Evolutionary conservation across 92 coral and sea anemone species (phyloP).

Genomic region (Heliopora coerulea): DNA sequence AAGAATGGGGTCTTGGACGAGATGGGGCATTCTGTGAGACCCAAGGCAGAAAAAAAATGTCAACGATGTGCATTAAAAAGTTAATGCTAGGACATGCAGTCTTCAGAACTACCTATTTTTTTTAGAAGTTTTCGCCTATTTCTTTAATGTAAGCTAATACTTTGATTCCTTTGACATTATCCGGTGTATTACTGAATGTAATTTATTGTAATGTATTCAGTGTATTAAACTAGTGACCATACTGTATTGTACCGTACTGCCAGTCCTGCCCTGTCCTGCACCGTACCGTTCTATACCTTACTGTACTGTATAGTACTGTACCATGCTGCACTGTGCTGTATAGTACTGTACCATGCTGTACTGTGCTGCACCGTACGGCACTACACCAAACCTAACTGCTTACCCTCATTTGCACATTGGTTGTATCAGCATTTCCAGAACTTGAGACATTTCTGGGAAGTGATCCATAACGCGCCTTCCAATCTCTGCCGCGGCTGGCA

Average conservation of each 20-base stretch:
- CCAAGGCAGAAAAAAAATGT: too few relatives aligned
- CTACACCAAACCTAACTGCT: neutral
- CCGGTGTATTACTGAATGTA: too few relatives aligned
- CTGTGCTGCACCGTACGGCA: neutral
- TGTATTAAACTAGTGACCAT: too few relatives aligned
- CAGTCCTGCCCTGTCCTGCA: too few relatives aligned
- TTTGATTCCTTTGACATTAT: too few relatives aligned
- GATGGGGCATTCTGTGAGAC: slow-evolving; percentile 6
- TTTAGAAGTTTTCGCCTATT: too few relatives aligned
- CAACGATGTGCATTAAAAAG: too few relatives aligned
- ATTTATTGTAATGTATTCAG: too few relatives aligned
- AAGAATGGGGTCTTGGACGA: slow-evolving; percentile 54
- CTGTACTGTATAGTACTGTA: neutral
- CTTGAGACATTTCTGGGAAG: slow-evolving; percentile 27
- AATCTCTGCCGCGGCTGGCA: slow-evolving; percentile 72
- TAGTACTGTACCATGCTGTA: neutral
- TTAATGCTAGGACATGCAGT: too few relatives aligned
- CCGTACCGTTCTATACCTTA: neutral
- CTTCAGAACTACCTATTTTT: too few relatives aligned
- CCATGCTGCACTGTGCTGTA: neutral
- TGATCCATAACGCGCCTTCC: slow-evolving; percentile 53
- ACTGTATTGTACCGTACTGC: too few relatives aligned
- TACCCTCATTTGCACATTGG: slow-evolving; percentile 18
- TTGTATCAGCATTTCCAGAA: slow-evolving; percentile 5
- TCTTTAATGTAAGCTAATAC: too few relatives aligned